Conservation (phyloP, 2,888 invertebrate species). For the Athalia cordata region DNA sequence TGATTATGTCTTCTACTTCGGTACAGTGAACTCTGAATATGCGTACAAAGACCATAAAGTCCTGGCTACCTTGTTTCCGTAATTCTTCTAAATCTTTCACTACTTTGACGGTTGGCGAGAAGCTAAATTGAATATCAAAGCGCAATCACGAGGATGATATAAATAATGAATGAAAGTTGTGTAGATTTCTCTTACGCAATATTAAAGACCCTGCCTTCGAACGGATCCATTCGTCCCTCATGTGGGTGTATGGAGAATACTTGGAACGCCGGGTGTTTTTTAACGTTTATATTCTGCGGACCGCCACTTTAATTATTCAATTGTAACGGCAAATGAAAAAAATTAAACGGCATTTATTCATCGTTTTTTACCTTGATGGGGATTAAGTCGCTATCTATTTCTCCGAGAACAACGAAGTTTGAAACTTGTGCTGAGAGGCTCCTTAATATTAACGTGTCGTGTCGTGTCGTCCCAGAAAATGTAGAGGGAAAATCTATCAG, state of each 20-base stretch:
- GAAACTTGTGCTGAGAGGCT: slow-evolving; percentile 71
- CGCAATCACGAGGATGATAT: background rate
- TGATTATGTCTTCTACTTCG: slow-evolving; percentile 54
- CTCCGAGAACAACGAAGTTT: slow-evolving; percentile 71
- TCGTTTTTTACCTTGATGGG: slow-evolving; percentile 60
- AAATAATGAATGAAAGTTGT: background rate
- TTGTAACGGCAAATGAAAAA: background rate
- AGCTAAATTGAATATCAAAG: slow-evolving; percentile 50
- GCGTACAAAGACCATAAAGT: slow-evolving; percentile 59
- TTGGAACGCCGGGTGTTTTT: slow-evolving; percentile 54
- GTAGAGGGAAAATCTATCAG: slow-evolving; percentile 72
- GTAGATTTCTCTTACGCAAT: slow-evolving; percentile 57
- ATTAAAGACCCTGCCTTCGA: slow-evolving; percentile 64
- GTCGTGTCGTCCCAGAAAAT: slow-evolving; percentile 67
- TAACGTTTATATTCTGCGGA: slow-evolving; percentile 53
- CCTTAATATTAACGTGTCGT: slow-evolving; percentile 68
- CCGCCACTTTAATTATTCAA: slow-evolving; percentile 11
- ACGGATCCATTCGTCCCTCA: slow-evolving; percentile 66
- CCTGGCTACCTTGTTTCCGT: slow-evolving; percentile 44
- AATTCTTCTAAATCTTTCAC: slow-evolving; percentile 23
- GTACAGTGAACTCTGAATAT: slow-evolving; percentile 57
- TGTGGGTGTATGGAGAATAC: slow-evolving; percentile 62
- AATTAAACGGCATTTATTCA: background rate
- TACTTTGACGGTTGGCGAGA: slow-evolving; percentile 52
- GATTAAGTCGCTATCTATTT: slow-evolving; percentile 61